Evolutionary conservation across 2,888 invertebrate genomes (phyloP).

Genomic region (Sipha maydis): DNA sequence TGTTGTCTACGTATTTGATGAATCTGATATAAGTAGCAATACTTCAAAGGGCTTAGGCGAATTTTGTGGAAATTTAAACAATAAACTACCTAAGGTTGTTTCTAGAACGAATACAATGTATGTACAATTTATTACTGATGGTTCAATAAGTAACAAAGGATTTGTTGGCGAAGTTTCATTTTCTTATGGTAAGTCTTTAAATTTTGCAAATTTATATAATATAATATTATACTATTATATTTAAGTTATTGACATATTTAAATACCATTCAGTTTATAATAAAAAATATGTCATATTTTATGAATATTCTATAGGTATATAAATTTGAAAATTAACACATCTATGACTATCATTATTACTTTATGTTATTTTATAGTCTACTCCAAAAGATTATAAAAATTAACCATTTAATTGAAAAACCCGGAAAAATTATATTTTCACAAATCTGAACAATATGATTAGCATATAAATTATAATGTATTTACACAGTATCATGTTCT

Average conservation of each 20-base stretch:
- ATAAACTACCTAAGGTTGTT: not conserved
- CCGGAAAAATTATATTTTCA: too few species aligned
- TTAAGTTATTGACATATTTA: not conserved
- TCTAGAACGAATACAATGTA: slow-evolving; percentile 17
- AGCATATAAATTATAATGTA: too few species aligned
- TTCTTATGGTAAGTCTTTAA: slow-evolving; percentile 9
- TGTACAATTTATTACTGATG: not conserved
- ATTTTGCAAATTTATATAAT: not conserved
- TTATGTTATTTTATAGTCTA: too few species aligned
- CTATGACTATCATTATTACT: too few species aligned
- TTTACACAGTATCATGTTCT: too few species aligned
- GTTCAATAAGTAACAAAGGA: not conserved
- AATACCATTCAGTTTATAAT: too few species aligned
- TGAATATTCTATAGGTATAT: not conserved
- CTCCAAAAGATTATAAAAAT: too few species aligned
- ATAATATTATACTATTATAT: not conserved
- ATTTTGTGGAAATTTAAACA: slow-evolving; percentile 23
- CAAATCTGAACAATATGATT: too few species aligned
- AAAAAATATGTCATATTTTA: not conserved
- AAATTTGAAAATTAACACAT: too few species aligned
- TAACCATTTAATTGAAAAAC: too few species aligned
- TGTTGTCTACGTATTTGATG: not conserved
- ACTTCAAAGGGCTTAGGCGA: not conserved
- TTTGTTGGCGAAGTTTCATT: slow-evolving; percentile 33
- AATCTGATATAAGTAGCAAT: not conserved